These are phyloP conservation scores for Ceratoteleas bidentatus DNA, from an alignment of 1,140 invertebrate species.

Conservation along the genomic window DNA sequence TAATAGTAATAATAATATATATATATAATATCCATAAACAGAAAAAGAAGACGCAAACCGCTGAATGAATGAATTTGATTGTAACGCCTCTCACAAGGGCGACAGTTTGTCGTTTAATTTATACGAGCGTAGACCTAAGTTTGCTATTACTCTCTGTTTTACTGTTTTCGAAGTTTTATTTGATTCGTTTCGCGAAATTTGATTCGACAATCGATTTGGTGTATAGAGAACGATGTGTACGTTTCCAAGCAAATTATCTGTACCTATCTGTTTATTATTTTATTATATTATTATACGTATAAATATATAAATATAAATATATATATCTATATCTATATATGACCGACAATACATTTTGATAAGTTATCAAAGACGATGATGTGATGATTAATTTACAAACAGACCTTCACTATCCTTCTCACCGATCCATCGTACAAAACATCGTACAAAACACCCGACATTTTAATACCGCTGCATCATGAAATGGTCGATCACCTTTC, in stretches of 20 bases:
- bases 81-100: slow-evolving; percentile 9
- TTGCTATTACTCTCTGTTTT: slow-evolving; percentile 4
- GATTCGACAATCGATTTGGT: slow-evolving; percentile 44
- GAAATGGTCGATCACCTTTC: slow-evolving; percentile 11
- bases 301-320: slow-evolving; percentile 51
- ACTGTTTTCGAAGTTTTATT: slow-evolving; percentile 25
- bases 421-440: slow-evolving; percentile 63
- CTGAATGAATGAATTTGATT: background rate
- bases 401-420: slow-evolving; percentile 71
- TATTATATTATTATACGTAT: background rate
- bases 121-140: slow-evolving; percentile 59
- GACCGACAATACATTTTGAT: slow-evolving; percentile 76
- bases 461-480: slow-evolving; percentile 11
- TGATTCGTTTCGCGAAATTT: slow-evolving; percentile 42
- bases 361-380: slow-evolving; percentile 71
- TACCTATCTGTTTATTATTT: too few relatives aligned
- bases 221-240: slow-evolving; percentile 77
- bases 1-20: too few relatives aligned
- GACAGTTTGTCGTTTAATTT: slow-evolving; percentile 45
- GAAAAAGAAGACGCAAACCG: slow-evolving; percentile 1
- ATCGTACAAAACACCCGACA: slow-evolving; percentile 64
- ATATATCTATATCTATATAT: slow-evolving; percentile 69
- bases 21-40: background rate
- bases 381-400: slow-evolving; percentile 74
- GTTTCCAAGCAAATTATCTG: slow-evolving; percentile 36